Conservation (phyloP, 2,113 vertebrate genomes). For the Bos indicus region DNA sequence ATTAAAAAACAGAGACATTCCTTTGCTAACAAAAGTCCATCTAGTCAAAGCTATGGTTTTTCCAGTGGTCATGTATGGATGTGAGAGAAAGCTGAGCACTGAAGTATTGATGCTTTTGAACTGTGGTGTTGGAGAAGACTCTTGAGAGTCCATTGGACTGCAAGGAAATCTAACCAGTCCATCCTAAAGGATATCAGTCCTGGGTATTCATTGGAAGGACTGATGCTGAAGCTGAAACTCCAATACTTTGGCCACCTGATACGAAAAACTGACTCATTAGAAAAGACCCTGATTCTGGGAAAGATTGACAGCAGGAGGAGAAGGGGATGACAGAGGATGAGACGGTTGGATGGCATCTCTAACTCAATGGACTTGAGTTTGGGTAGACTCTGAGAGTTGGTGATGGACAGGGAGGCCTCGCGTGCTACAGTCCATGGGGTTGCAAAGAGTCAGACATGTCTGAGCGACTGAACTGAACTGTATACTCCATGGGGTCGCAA, state of each 20-base stretch:
- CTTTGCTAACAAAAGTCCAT: neutral
- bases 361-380: neutral
- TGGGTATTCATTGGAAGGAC: neutral
- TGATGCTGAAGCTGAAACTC: neutral
- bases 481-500: no score
- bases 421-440: neutral
- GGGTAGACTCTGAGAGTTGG: neutral
- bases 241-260: neutral
- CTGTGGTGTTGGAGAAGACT: neutral
- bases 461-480: no score
- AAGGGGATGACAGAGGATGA: neutral
- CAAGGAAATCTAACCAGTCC: neutral
- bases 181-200: neutral
- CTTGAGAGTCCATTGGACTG: neutral
- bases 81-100: neutral
- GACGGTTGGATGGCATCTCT: neutral
- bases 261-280: neutral
- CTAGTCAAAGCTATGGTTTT: neutral
- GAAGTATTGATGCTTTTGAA: neutral
- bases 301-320: neutral
- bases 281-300: neutral
- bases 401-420: neutral
- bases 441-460: no score
- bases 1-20: neutral
- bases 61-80: neutral